Evolutionary conservation across 2,888 invertebrate genomes (phyloP).

Genomic region (Yponomeuta plumbellus): DNA sequence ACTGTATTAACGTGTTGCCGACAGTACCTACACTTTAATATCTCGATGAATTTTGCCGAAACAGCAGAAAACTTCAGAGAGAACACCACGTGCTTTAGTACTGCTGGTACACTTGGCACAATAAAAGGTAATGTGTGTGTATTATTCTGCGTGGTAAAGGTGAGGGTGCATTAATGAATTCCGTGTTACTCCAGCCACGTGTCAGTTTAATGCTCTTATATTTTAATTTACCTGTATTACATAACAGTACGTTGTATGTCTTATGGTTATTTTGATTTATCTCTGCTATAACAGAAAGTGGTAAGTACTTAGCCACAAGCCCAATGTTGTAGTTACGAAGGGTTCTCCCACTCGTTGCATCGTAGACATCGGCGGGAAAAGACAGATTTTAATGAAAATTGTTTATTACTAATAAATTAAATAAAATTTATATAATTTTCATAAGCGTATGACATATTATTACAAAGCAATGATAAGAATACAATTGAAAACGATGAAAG

Average conservation of each 20-base stretch:
- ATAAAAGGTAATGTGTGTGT: constrained; percentile 1
- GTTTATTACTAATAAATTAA: too few relatives aligned
- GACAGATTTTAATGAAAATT: too few relatives aligned
- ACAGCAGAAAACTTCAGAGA: background rate
- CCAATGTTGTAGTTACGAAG: too few relatives aligned
- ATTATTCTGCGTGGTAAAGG: background rate
- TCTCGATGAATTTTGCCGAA: too few relatives aligned
- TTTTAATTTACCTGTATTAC: background rate
- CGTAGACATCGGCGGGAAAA: too few relatives aligned
- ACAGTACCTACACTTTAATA: too few relatives aligned
- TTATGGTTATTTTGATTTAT: background rate
- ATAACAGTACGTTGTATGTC: background rate
- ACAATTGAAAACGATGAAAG: too few relatives aligned
- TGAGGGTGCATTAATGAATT: background rate
- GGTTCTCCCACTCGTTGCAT: too few relatives aligned
- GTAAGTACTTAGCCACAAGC: background rate
- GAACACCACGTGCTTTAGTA: background rate
- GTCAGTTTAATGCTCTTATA: background rate
- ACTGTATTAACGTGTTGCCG: too few relatives aligned
- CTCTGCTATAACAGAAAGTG: background rate
- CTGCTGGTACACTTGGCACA: background rate
- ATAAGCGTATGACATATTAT: too few relatives aligned
- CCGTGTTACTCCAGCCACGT: background rate
- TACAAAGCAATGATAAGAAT: too few relatives aligned
- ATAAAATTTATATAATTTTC: too few relatives aligned